These are phyloP conservation scores for Rhodinocichla rosea DNA, from an alignment of 2,113 vertebrate genomes.

Conservation along the genomic window DNA sequence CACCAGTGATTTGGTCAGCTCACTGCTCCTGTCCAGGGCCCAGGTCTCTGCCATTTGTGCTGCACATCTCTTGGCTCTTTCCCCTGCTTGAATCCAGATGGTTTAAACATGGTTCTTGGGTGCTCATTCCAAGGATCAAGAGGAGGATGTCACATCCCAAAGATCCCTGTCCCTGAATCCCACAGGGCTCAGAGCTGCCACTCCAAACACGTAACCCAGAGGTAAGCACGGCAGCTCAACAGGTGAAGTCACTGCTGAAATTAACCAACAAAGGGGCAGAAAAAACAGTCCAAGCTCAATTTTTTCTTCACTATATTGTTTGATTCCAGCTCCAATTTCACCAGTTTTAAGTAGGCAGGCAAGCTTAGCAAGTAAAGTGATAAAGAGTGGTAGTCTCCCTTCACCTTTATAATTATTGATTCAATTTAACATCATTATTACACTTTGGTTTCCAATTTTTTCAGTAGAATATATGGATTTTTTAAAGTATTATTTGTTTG, in stretches of 20 bases:
- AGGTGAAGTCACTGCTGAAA: neutral
- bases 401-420: neutral
- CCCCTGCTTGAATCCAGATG: neutral
- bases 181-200: neutral
- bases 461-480: neutral
- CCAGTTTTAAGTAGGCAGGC: neutral
- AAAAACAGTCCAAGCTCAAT: rapidly evolving
- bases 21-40: neutral
- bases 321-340: neutral
- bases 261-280: neutral
- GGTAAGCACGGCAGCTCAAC: neutral
- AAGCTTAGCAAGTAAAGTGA: neutral
- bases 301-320: rapidly evolving
- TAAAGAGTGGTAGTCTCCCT: neutral
- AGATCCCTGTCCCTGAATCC: no score
- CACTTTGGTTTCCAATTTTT: neutral
- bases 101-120: neutral
- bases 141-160: neutral
- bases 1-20: neutral
- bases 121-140: neutral
- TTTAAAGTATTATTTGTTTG: neutral
- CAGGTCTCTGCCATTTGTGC: rapidly evolving
- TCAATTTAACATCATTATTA: neutral
- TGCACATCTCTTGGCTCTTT: neutral
- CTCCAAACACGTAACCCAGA: neutral